Evolutionary conservation across 2,797 vertebrate species (phyloP).

Genomic region (Acipenser transmontanus): DNA sequence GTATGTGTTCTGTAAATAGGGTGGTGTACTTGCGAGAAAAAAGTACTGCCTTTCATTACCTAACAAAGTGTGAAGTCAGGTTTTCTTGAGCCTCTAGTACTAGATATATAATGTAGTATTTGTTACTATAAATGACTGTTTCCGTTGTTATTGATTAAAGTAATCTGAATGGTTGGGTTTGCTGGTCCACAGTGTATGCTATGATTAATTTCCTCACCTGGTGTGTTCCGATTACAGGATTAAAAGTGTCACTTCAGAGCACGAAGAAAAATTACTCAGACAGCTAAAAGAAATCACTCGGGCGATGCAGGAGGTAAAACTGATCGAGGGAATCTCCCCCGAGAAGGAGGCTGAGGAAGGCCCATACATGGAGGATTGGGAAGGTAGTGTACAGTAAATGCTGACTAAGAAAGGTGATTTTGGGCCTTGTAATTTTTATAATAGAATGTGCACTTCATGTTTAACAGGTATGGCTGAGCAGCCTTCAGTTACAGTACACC

Average conservation of each 20-base stretch:
- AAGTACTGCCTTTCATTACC: too few relatives aligned
- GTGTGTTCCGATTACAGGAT: conserved; percentile 36
- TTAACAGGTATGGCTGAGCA: too few relatives aligned
- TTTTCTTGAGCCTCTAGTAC: not conserved
- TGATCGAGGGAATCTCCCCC: conserved; percentile 66
- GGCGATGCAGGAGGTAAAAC: conserved; percentile 82
- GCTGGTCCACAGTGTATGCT: conserved; percentile 28
- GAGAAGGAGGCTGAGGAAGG: conserved; percentile 77
- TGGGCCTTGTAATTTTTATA: too few relatives aligned
- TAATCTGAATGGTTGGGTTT: conserved; percentile 24
- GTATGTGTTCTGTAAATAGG: too few relatives aligned
- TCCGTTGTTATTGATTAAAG: conserved; percentile 2
- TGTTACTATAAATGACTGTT: not conserved
- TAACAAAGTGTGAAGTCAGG: not conserved
- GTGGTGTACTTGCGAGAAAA: too few relatives aligned
- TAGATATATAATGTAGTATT: not conserved
- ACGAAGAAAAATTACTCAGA: conserved; percentile 80
- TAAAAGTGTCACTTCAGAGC: conserved; percentile 69
- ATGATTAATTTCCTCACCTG: not conserved
- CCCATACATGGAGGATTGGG: conserved; percentile 76
- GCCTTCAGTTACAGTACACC: too few relatives aligned
- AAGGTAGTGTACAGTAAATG: conserved; percentile 55
- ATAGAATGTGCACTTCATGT: too few relatives aligned
- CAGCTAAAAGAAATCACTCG: conserved; percentile 87
- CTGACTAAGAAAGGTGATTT: too few relatives aligned